Conservation (phyloP, 2,888 invertebrate species). For the Teleiodes luculella region DNA sequence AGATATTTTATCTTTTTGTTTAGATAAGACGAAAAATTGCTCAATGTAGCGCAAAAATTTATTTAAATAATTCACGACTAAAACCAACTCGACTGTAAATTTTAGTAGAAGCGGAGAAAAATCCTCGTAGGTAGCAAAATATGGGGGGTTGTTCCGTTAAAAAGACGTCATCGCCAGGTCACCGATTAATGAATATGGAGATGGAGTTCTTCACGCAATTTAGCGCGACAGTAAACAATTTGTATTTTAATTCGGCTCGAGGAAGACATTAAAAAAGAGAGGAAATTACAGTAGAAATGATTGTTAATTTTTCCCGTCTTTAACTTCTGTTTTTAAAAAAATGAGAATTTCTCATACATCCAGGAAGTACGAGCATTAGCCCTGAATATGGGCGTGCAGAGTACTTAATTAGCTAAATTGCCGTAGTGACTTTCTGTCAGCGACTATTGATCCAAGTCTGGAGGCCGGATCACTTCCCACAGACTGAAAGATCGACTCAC, state of each 20-base stretch:
- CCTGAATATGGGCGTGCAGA: neutral
- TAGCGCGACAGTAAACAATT: constrained; percentile 59
- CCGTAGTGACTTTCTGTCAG: constrained; percentile 2
- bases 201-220: constrained; percentile 61
- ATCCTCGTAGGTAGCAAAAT: constrained; percentile 14
- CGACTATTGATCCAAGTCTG: constrained; percentile 2
- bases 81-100: constrained; percentile 10
- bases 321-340: neutral
- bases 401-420: constrained; percentile 8
- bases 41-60: constrained; percentile 3
- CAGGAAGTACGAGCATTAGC: neutral
- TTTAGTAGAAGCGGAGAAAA: constrained; percentile 12
- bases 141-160: constrained; percentile 10
- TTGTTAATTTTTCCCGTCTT: constrained; percentile 13
- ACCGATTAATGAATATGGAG: constrained; percentile 65
- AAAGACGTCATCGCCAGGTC: constrained; percentile 31
- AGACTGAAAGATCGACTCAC: neutral
- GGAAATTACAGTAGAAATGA: constrained; percentile 16
- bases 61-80: constrained; percentile 13
- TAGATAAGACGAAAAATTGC: neutral
- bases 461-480: constrained; percentile 3
- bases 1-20: no score
- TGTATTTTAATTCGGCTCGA: constrained; percentile 53
- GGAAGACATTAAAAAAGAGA: constrained; percentile 18
- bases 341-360: neutral